These are phyloP conservation scores for Pararge aegeria DNA, from an alignment of 1,140 invertebrate species.

Conservation along the genomic window DNA sequence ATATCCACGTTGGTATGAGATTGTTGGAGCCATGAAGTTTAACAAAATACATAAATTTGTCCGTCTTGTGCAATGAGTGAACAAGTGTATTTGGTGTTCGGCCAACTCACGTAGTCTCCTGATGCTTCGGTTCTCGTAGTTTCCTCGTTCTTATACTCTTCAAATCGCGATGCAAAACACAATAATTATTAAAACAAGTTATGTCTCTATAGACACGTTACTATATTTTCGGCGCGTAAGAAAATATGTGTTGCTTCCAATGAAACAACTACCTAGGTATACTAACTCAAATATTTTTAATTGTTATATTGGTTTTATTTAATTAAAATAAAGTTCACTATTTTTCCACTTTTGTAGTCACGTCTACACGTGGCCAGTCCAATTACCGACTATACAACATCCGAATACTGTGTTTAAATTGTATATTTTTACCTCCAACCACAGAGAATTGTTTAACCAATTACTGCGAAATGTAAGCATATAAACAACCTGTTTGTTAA, in stretches of 20 bases:
- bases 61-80: conserved; percentile 38
- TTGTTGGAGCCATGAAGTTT: conserved; percentile 35
- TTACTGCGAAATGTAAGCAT: conserved; percentile 49
- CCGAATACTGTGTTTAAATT: conserved; percentile 5
- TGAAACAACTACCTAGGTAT: too few species aligned
- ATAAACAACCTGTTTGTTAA: conserved; percentile 55
- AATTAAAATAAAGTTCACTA: too few species aligned
- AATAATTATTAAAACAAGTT: background rate
- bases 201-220: background rate
- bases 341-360: background rate
- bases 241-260: too few species aligned
- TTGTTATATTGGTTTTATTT: too few species aligned
- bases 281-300: too few species aligned
- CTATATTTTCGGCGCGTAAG: background rate
- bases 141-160: background rate
- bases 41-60: conserved; percentile 43
- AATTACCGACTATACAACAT: background rate
- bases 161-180: background rate
- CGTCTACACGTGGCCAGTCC: conserved; percentile 9
- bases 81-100: conserved; percentile 54
- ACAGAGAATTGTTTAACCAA: conserved; percentile 32
- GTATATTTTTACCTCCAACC: conserved; percentile 37
- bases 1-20: conserved; percentile 27
- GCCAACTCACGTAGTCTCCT: conserved; percentile 60
- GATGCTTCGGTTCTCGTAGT: conserved; percentile 32